These are phyloP conservation scores for Dendroctonus ponderosae DNA, from an alignment of 1,140 invertebrate genomes.

Conservation along the genomic window DNA sequence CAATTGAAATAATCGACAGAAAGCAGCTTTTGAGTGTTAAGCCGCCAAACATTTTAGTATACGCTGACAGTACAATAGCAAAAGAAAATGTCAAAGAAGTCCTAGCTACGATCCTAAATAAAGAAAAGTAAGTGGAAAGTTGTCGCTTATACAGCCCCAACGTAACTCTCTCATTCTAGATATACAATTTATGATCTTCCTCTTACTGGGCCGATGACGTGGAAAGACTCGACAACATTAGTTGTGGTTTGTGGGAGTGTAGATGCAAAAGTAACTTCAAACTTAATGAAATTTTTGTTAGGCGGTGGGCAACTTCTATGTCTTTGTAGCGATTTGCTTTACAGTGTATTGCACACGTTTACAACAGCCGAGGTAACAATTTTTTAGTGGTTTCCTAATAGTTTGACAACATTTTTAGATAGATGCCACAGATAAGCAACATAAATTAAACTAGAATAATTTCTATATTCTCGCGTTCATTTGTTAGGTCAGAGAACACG, in stretches of 20 bases:
- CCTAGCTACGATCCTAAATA: conserved; percentile 66
- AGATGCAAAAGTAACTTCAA: conserved; percentile 60
- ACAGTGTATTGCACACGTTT: conserved; percentile 73
- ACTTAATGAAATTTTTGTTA: conserved; percentile 71
- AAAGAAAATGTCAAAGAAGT: conserved; percentile 70
- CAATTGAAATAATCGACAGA: neutral
- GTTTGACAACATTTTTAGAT: neutral
- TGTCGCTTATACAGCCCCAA: neutral
- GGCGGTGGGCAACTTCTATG: conserved; percentile 75
- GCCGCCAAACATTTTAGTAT: conserved; percentile 81
- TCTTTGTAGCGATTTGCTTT: conserved; percentile 78
- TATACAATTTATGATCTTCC: conserved; percentile 75
- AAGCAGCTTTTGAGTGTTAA: conserved; percentile 51
- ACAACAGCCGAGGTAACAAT: conserved; percentile 70
- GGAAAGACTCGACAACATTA: conserved; percentile 70
- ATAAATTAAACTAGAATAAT: too few species aligned
- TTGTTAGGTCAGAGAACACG: conserved; percentile 69
- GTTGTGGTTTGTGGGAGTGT: conserved; percentile 77
- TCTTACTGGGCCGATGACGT: conserved; percentile 62
- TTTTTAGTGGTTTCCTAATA: neutral
- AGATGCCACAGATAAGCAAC: too few species aligned
- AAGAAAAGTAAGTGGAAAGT: conserved; percentile 60
- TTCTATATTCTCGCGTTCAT: conserved; percentile 5
- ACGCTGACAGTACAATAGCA: conserved; percentile 71
- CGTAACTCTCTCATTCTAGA: conserved; percentile 51